These are phyloP conservation scores for Diogma glabrata DNA, from an alignment of 2,888 invertebrate species.

Conservation along the genomic window DNA sequence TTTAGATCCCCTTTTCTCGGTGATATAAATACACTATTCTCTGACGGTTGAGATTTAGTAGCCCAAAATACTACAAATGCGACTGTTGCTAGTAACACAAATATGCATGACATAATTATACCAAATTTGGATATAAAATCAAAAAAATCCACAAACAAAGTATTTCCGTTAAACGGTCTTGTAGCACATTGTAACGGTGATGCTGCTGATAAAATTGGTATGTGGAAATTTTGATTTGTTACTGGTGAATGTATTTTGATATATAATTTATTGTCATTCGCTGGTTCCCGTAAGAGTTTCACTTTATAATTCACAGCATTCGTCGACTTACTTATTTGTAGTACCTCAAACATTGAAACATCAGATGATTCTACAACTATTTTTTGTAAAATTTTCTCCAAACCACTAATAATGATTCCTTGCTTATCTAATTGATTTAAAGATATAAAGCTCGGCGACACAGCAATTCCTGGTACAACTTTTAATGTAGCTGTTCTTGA, in stretches of 20 bases:
- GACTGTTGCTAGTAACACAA: slow-evolving; percentile 27
- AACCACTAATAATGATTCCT: slow-evolving; percentile 40
- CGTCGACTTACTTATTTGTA: slow-evolving; percentile 28
- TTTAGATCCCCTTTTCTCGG: background rate
- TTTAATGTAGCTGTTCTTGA: slow-evolving; percentile 30
- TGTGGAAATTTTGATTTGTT: slow-evolving; percentile 33
- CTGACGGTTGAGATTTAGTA: background rate
- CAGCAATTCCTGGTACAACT: slow-evolving; percentile 34
- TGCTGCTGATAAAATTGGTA: slow-evolving; percentile 27
- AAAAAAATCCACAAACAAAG: slow-evolving; percentile 22
- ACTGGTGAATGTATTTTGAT: slow-evolving; percentile 31
- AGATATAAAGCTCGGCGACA: slow-evolving; percentile 26
- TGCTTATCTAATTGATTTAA: slow-evolving; percentile 28
- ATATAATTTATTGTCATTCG: slow-evolving; percentile 29
- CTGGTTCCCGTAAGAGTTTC: slow-evolving; percentile 26
- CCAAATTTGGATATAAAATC: slow-evolving; percentile 30
- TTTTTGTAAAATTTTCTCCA: slow-evolving; percentile 44
- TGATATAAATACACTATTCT: background rate
- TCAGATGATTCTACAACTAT: slow-evolving; percentile 37
- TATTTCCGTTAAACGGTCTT: slow-evolving; percentile 22
- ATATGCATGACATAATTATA: slow-evolving; percentile 27
- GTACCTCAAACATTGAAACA: slow-evolving; percentile 27
- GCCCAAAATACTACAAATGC: slow-evolving; percentile 7
- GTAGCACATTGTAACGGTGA: slow-evolving; percentile 26
- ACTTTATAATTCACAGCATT: slow-evolving; percentile 32